Evolutionary conservation across 2,888 invertebrate genomes (phyloP), one percentile per base, ranked within the genome.

Genomic region (Stenodema calcarata): DNA sequence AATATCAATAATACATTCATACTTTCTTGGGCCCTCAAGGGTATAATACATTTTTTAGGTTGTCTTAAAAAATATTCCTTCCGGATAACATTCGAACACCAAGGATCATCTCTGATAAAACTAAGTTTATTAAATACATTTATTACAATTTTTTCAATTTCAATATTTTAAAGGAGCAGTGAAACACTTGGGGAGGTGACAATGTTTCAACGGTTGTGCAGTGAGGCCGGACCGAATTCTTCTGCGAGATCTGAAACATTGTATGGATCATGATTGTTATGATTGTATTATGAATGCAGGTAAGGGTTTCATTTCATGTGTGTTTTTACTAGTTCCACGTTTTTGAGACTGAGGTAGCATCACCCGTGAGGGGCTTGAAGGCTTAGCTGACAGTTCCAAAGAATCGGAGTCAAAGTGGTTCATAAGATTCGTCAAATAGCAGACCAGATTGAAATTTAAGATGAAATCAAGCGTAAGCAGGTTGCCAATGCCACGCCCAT

Each of bases 41-140:
- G 18, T 27, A 41, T 27, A 78, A 41, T 78, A 27, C 41, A 78
- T 78, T 78, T 78, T 44, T 18, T 44, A 78, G 44, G 42, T n/a
- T 44, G 12, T 78, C 84, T 84, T 50, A 73, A 84, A 80, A 73
- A 84, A 84, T 84, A 84, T 73, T 84, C 35, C 44, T 84, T 75
- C n/a, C 30, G 44, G 73, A 75, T 73, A 73, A 84, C 84, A 84
- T 44, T 47, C 84, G 73, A 84, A 84, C 73, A 84, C 73, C 44
- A 47, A 44, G 84, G 73, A 44, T 84, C 84, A 84, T 84, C 35
- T 84, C 75, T 73, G 84, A 73, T 73, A 73, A 84, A 84, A 84
- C 84, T 84, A 84, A 73, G 70, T 84, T 84, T 75, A 84, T 84
- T 84, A 73, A 84, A 84, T 84, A 84, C 84, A 84, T 84, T 84